Evolutionary conservation across 2,888 invertebrate genomes (phyloP).

Genomic region (Clistopyga incitator): DNA sequence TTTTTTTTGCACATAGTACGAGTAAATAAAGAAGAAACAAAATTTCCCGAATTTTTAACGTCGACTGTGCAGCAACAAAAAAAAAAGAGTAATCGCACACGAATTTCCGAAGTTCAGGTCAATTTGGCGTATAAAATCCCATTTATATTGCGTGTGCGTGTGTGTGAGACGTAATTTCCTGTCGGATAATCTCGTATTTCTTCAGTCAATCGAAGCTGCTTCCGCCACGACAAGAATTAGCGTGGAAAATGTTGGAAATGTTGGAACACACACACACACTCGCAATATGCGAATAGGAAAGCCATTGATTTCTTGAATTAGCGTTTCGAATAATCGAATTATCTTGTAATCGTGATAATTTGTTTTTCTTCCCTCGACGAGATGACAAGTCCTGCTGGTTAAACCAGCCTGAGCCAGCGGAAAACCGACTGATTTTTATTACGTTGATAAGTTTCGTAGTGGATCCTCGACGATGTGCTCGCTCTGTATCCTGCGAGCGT

Average conservation of each 20-base stretch:
- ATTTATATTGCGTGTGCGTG: background rate
- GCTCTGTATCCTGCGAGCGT: slow-evolving; percentile 14
- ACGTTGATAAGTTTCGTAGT: slow-evolving; percentile 59
- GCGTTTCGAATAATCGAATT: slow-evolving; percentile 58
- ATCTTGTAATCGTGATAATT: slow-evolving; percentile 42
- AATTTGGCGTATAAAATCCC: too few relatives aligned
- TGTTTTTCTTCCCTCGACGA: slow-evolving; percentile 22
- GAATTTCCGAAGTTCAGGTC: too few relatives aligned
- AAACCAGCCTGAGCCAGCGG: slow-evolving; percentile 52
- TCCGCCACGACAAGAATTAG: background rate
- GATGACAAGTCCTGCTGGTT: slow-evolving; percentile 58
- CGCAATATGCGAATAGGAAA: slow-evolving; percentile 54
- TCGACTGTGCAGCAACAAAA: too few relatives aligned
- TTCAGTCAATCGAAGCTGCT: slow-evolving; percentile 8
- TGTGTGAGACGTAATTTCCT: slow-evolving; percentile 53
- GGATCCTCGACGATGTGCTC: slow-evolving; percentile 46
- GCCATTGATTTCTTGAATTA: slow-evolving; percentile 59
- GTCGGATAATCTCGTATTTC: background rate
- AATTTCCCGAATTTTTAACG: too few relatives aligned
- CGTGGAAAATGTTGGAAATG: slow-evolving; percentile 70
- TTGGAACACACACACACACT: slow-evolving; percentile 21
- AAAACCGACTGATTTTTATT: slow-evolving; percentile 65
- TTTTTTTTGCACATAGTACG: too few relatives aligned
- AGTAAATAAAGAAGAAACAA: too few relatives aligned
- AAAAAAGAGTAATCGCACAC: too few relatives aligned